Percentiles rank a stretch among this genome's conserved stretches.
These are phyloP conservation scores for Eretmochelys imbricata DNA, from an alignment of 2,113 vertebrate species.

Conservation along the genomic window DNA sequence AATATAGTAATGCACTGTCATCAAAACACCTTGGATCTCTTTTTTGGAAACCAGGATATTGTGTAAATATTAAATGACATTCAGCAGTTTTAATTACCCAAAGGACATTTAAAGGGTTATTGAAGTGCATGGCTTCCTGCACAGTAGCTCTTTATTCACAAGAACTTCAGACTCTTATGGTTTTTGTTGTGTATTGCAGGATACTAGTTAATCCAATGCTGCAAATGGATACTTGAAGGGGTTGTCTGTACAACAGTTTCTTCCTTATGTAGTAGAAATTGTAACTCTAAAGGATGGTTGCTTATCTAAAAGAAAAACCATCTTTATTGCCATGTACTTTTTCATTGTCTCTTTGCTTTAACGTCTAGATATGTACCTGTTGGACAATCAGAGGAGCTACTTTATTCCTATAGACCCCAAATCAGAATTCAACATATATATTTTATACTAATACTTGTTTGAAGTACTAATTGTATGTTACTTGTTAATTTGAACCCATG, in stretches of 20 bases:
- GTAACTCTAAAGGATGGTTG: background rate
- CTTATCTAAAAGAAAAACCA: background rate
- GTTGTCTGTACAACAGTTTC: accelerated
- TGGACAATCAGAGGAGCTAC: no score
- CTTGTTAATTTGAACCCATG: no score
- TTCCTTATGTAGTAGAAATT: background rate
- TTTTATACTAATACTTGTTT: no score
- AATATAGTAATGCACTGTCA: background rate
- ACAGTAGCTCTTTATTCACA: background rate
- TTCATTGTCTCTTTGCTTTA: no score
- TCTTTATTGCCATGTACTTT: no score
- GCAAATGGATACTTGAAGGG: background rate
- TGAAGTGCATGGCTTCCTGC: background rate
- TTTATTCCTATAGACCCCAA: no score
- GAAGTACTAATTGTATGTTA: no score
- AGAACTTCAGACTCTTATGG: background rate
- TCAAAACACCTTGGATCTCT: background rate
- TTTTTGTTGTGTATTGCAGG: background rate
- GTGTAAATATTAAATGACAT: background rate
- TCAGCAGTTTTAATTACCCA: background rate
- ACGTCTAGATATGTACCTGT: no score
- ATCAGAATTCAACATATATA: no score
- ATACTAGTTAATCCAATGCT: background rate
- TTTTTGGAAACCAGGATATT: background rate
- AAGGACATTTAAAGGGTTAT: background rate